These are phyloP conservation scores for Indicator maculatus DNA, from an alignment of 2,113 vertebrate genomes.

Conservation along the genomic window DNA sequence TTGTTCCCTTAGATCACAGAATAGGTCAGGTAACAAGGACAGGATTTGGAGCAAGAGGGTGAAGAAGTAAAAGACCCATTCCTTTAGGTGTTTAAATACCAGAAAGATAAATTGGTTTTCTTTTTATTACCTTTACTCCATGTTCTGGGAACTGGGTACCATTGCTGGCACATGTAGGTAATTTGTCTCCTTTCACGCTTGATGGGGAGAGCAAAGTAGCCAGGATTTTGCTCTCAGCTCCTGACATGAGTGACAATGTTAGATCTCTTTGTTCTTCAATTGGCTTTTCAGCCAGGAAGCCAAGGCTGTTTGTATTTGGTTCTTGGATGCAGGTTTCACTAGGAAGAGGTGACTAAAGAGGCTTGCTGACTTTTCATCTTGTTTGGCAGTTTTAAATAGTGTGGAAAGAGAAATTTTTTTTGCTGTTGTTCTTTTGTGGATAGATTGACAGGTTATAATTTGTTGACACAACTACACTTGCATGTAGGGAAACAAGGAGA, in stretches of 20 bases:
- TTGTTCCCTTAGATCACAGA: background rate
- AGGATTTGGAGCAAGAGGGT: background rate
- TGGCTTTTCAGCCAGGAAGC: background rate
- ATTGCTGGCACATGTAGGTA: fast-evolving
- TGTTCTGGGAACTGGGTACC: background rate
- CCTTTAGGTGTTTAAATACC: background rate
- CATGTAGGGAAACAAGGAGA: background rate
- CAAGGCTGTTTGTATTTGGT: background rate
- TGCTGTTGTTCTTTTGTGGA: background rate
- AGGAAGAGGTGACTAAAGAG: background rate
- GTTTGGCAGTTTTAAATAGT: background rate
- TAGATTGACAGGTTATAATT: background rate
- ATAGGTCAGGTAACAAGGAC: background rate
- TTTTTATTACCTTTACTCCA: background rate
- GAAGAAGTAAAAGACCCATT: background rate
- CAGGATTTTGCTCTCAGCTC: background rate
- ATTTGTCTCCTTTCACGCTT: background rate
- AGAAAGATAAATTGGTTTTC: background rate
- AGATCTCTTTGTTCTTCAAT: background rate
- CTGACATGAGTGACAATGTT: background rate
- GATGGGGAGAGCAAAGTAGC: background rate
- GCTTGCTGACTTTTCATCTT: background rate
- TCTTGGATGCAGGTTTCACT: background rate
- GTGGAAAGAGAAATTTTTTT: background rate
- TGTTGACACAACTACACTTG: background rate